phyloP scores from a whole-genome alignment of 23 tunicate genomes.

The Ciona savignyi region DNA sequence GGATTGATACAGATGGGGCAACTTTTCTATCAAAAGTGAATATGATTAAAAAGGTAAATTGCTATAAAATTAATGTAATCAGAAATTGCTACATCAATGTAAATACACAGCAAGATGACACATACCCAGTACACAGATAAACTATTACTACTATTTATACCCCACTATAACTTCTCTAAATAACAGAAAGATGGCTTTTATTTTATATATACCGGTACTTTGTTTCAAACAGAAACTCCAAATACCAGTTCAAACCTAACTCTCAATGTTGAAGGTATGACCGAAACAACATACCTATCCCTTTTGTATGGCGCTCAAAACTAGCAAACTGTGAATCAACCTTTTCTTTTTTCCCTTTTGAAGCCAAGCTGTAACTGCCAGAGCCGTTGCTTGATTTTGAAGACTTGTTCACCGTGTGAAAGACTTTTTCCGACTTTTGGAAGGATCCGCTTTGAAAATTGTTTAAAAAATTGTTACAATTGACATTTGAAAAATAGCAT shows the following conservation, averaged over 20 bases:
- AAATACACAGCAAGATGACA: too few species aligned
- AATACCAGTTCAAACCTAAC: background rate
- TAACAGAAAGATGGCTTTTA: too few species aligned
- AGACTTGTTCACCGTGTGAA: background rate
- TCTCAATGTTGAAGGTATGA: background rate
- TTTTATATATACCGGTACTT: background rate
- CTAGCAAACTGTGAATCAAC: constrained; percentile 56
- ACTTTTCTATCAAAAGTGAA: too few species aligned
- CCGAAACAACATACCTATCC: constrained; percentile 54
- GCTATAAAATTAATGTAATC: too few species aligned
- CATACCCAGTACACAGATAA: too few species aligned
- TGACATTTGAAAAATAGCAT: too few species aligned
- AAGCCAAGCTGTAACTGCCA: constrained; percentile 26
- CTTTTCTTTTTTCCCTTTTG: constrained; percentile 84
- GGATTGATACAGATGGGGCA: too few species aligned
- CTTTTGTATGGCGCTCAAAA: constrained; percentile 95
- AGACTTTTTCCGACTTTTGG: constrained; percentile 30
- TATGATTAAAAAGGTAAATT: too few species aligned
- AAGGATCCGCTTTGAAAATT: constrained; percentile 16
- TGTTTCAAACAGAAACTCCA: background rate
- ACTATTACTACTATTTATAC: too few species aligned
- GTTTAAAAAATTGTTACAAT: too few species aligned
- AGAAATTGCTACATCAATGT: too few species aligned
- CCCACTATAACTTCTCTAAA: too few species aligned
- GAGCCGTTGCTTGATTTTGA: background rate